Base-by-base conservation (phyloP, 2,888 invertebrate genomes). In the Euplexia lucipara region DNA sequence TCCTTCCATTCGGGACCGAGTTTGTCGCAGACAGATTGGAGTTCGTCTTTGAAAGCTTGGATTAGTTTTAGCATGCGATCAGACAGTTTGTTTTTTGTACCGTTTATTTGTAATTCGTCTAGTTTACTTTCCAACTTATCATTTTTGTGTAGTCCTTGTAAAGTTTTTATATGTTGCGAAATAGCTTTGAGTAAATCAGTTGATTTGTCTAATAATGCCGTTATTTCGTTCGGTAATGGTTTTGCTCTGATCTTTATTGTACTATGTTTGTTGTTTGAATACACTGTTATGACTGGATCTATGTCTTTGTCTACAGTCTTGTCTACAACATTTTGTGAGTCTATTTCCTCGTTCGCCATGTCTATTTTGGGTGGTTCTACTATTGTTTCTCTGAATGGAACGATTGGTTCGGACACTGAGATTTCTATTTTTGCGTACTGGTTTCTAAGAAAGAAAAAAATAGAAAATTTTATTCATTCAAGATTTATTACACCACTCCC, bases 301-400 rank as follows among this genome's bases (percentile, higher is more conserved):
- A 90, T 83, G 62, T 92, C 94, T 45, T 93, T 91, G 49, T 94
- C 91, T 61, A 92, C 91, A 47, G 95, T 94, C 74, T 90, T 91
- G 61, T 96, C 94, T 57, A 94, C 58, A 9, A 78, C 83, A 53
- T 92, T 95, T 83, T 96, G 96, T 10, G 96, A 96, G 39, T 97
- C 96, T 59, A 98, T 98, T 49, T 96, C 96, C 95, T 98, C 98
- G 87, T 98, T 98, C 0, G 98, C 97, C 97, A 97, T 98, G 88
- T 98, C 98, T 3, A 97, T 91, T 84, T 96, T 97, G 0, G 98
- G 98, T 18, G 97, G 97, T 16, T 96, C 96, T 0, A 99, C 96
- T 57, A 99, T 96, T 0, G 99, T 99, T 93, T 99, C 99, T 78
- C 98, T 96, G 86, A 99, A 98, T 7, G 99, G 98, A 1, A 99